A percentile compares a stretch with the other conserved stretches of the same genome.
Conservation (phyloP, 2,888 invertebrate species). For the Hirtodrosophila trivittata region DNA sequence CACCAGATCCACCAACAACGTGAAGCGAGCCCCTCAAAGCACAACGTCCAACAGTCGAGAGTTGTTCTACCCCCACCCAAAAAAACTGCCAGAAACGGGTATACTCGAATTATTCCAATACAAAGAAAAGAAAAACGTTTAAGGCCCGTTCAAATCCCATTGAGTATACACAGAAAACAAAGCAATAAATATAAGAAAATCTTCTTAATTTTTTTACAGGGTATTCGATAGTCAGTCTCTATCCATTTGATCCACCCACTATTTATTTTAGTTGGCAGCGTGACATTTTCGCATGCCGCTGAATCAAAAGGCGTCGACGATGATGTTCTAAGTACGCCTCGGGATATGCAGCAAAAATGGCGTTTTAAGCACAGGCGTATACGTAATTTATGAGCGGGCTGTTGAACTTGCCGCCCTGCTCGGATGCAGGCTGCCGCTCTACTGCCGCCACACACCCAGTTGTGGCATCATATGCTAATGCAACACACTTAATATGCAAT, state of each 20-base stretch:
- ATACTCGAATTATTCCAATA: constrained; percentile 7
- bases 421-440: no score
- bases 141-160: no score
- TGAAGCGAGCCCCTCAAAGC: constrained; percentile 27
- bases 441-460: no score
- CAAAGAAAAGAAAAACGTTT: no score
- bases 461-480: constrained; percentile 61
- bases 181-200: no score
- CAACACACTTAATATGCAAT: constrained; percentile 55
- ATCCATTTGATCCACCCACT: constrained; percentile 1
- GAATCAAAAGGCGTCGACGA: constrained; percentile 43
- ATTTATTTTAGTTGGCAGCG: constrained; percentile 17
- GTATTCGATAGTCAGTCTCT: constrained; percentile 10
- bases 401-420: constrained; percentile 28
- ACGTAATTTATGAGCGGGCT: constrained; percentile 50
- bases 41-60: constrained; percentile 51
- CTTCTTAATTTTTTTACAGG: not conserved
- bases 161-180: no score
- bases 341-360: constrained; percentile 74
- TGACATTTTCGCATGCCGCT: constrained; percentile 35
- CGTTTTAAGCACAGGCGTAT: constrained; percentile 50
- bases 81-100: constrained; percentile 11
- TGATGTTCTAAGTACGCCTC: constrained; percentile 57
- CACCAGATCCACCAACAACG: constrained; percentile 35
- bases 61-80: constrained; percentile 21